Base-by-base conservation (phyloP, 2,113 vertebrate genomes). In the Vidua chalybeata region DNA sequence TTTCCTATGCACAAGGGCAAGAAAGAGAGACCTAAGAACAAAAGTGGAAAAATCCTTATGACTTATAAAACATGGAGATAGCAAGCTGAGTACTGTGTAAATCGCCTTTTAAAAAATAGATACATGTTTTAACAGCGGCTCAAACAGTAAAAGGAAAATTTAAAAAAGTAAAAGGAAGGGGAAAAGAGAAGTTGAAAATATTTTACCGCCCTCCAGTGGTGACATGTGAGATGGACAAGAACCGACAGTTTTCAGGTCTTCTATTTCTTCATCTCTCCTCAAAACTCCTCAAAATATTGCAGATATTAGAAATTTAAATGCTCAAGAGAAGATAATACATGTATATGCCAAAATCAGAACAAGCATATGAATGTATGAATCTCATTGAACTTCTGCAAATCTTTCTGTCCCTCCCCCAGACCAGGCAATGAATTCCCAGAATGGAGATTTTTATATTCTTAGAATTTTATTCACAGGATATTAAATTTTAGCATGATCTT, bases 181-280 rank as follows among this genome's bases (percentile, higher is more conserved):
- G 9, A 69, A 69, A 69, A 52, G 8, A 66, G 22, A 59, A 46
- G 13, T 79, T 82, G 43, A 92, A 96, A 97, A 95, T 83, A 84
- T 96, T 96, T 85, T 94, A 96, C 81, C 13, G 72, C 97, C 95
- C 98, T 97, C 97, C 97, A 96, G 97, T 94, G 98, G 96, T 3
- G 3, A 11, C 54, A 19, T 46, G 18, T 0, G 58, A 96, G 71
- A 87, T 68, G 37, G 73, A 76, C 30, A 62, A 54, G 61, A 95
- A 49, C 18, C 7, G 26, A 33, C 51, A 33, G 7, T 39, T 79
- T 37, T 6, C 31, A 37, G 2, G 6, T 8, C 1, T 28, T 66
- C 15, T 6, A 41, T n/a, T 84, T 59, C 43, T 45, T 52, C 43
- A 24, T 11, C 33, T 52, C 17, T 11, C 1, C 62, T 69, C 8